Evolutionary conservation across 2,888 invertebrate genomes (phyloP), one percentile per base, ranked within the genome.

Genomic region (Hirtodrosophila duncani): DNA sequence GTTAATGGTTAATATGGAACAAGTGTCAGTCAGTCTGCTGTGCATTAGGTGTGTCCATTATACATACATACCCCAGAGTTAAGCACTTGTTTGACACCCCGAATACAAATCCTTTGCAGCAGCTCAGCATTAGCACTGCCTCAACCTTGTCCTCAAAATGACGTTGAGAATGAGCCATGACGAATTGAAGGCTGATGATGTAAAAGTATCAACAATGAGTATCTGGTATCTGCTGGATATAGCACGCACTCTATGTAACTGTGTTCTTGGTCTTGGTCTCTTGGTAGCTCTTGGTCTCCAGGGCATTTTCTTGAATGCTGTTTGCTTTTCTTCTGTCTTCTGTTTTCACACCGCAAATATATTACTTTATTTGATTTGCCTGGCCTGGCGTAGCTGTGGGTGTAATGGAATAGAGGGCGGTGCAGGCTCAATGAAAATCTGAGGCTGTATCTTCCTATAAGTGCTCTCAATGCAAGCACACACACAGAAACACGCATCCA

Each of bases 61-160:
- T n/a, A n/a, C n/a, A n/a, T n/a, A n/a, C n/a, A n/a, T n/a, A n/a
- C n/a, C n/a, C n/a, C 78, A 82, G 67, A 81, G 83, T 71, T 78
- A 82, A 83, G 84, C 81, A 81, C 83, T 83, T 81, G 70, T 80
- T 71, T 78, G 48, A 74, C 72, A 80, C 81, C 83, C 83, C 49
- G 42, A 49, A 36, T 59, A 24, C 13, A 13, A n/a, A 26, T 14
- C 18, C 11, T 18, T 27, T 43, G 36, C 43, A 27, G 36, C 20
- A n/a, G n/a, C n/a, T n/a, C n/a, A n/a, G n/a, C n/a, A n/a, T n/a
- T n/a, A n/a, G n/a, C n/a, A n/a, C n/a, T n/a, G n/a, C n/a, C n/a
- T n/a, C n/a, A 46, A 20, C 39, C 8, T 36, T 38, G 58, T 57
- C n/a, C n/a, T n/a, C n/a, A n/a, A n/a, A n/a, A n/a, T 34, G 33